phyloP scores from a whole-genome alignment of 2,113 vertebrate genomes.

The Arizona elegans region DNA sequence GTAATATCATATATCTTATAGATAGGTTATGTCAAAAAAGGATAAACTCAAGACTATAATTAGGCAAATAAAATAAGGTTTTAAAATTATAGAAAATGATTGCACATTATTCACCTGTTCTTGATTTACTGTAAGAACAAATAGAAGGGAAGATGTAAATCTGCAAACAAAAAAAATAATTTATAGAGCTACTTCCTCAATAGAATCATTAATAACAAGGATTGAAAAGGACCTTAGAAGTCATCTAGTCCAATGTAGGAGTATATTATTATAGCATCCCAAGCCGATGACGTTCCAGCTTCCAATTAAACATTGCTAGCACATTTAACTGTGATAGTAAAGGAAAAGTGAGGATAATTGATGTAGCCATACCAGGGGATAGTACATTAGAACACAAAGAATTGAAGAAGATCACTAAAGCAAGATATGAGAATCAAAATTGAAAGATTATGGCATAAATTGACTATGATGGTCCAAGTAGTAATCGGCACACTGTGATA shows the following conservation, averaged over 20 bases:
- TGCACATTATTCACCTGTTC: slow-evolving; percentile 51
- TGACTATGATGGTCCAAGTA: no score
- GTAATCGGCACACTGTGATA: not conserved
- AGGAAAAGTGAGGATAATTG: no score
- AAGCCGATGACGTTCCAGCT: not conserved
- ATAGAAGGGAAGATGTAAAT: not conserved
- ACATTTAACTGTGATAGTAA: no score
- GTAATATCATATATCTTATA: not conserved
- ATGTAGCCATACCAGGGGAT: no score
- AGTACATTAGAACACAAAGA: no score
- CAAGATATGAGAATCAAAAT: no score
- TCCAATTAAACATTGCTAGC: not conserved
- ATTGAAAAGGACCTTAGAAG: not conserved
- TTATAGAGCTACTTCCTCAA: not conserved
- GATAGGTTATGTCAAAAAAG: not conserved
- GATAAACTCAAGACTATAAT: not conserved
- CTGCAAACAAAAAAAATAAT: not conserved
- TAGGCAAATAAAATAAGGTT: not conserved
- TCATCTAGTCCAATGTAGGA: not conserved
- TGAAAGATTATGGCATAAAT: no score
- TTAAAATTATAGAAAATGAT: not conserved
- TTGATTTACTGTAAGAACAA: slow-evolving; percentile 5
- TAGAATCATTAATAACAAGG: not conserved
- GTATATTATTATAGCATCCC: not conserved
- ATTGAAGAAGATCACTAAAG: no score